These are phyloP conservation scores for Scaptomyza pallida DNA, from an alignment of 1,140 invertebrate genomes.

Conservation along the genomic window DNA sequence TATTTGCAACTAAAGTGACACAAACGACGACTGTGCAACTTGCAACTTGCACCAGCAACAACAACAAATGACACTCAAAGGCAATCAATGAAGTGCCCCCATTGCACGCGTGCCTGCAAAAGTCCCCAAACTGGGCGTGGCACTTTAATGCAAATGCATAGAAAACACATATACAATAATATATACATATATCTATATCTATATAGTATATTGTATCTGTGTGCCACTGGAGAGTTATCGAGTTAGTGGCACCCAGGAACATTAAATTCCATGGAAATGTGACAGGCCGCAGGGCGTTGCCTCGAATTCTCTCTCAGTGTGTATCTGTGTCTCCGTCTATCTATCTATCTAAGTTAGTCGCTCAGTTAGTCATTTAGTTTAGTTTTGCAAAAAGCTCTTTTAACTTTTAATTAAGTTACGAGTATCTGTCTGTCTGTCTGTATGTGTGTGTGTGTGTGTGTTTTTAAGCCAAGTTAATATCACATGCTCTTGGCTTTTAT, in stretches of 20 bases:
- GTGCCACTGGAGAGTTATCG: conserved; percentile 47
- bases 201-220: conserved; percentile 27
- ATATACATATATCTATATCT: background rate
- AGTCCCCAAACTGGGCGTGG: conserved; percentile 36
- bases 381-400: conserved; percentile 4
- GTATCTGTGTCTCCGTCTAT: no score
- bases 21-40: conserved; percentile 34
- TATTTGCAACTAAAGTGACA: conserved; percentile 33
- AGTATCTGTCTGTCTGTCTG: background rate
- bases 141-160: conserved; percentile 31
- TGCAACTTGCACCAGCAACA: conserved; percentile 41
- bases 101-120: conserved; percentile 25
- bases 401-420: conserved; percentile 62
- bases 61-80: conserved; percentile 47
- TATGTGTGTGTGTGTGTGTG: background rate
- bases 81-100: conserved; percentile 65
- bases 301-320: background rate
- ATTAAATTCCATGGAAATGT: conserved; percentile 54
- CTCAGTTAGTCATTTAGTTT: background rate
- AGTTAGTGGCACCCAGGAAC: conserved; percentile 32
- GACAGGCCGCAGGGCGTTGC: conserved; percentile 43
- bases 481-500: conserved; percentile 14
- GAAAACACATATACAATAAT: background rate
- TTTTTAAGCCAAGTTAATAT: conserved; percentile 23
- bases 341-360: background rate